Base-by-base conservation (phyloP, 2,113 vertebrate genomes). In the Anguilla japonica region DNA sequence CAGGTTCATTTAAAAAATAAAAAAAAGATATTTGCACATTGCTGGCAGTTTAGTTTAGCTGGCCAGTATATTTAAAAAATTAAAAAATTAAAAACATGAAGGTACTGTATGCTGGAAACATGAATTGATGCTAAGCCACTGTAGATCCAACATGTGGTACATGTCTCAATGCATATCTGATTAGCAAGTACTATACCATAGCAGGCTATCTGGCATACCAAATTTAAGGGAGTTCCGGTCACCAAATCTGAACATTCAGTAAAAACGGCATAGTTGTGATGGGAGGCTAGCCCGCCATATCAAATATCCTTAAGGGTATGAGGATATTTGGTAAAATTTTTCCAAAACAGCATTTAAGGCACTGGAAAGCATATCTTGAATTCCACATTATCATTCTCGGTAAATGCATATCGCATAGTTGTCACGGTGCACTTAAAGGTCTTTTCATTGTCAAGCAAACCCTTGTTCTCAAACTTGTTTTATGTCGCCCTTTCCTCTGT, bases 401-500 rank as follows among this genome's bases (percentile, higher is more conserved):
- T 50, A 86, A 86, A 86, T 53, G 71, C 50, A 53, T 56, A 34
- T 84, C 22, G 13, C 71, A 60, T 79, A 29, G 53, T 87, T 43
- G 46, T 84, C 67, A 87, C 8, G 60, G 22, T 57, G 50, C 13
- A 11, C 13, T 83, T 83, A 60, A 46, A 26, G 50, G 79, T 84
- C 40, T 57, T 90, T 81, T 85, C 88, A 83, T 87, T 63, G 18
- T 87, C 87, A 83, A 85, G 86, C 84, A 87, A 83, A 63, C 71
- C 79, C 22, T 84, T 78, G 84, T 34, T 83, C 39, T 60, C 41
- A 53, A 46, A 75, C 60, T 83, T 84, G 67, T 50, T 84, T 71
- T 71, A 53, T 84, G 67, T 75, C 79, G 79, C 40, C 22, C 20
- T 60, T 40, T 34, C 57, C 29, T 20, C 46, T 53, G 2, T 84